phyloP scores from a whole-genome alignment of 2,113 vertebrate genomes.

The Drymodes brunneopygia region DNA sequence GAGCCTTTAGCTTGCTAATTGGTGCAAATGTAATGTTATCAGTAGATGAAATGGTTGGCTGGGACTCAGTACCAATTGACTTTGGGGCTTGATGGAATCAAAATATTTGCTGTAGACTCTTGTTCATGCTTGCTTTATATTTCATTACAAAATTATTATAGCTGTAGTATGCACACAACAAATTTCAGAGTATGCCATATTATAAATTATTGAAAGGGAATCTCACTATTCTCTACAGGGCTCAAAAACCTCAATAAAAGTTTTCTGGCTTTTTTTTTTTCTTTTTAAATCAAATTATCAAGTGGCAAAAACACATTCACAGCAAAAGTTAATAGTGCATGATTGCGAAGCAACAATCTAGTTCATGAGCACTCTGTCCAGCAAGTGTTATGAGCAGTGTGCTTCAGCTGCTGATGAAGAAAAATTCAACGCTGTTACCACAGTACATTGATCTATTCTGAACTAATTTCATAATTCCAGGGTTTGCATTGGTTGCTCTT shows the following conservation, averaged over 20 bases:
- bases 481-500: background rate
- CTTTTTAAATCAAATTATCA: conserved; percentile 1
- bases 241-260: background rate
- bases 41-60: background rate
- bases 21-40: background rate
- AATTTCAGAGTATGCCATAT: background rate
- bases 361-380: background rate
- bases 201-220: background rate
- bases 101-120: background rate
- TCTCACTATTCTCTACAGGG: background rate
- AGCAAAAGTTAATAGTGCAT: conserved; percentile 38
- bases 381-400: background rate
- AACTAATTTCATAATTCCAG: background rate
- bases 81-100: background rate
- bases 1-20: background rate
- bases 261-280: background rate
- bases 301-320: conserved; percentile 3
- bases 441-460: background rate
- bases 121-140: background rate
- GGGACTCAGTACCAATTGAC: background rate
- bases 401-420: conserved; percentile 32
- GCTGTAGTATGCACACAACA: background rate
- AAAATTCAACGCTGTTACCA: conserved; percentile 17
- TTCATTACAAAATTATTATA: background rate
- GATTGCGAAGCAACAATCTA: background rate